Evolutionary conservation across 2,888 invertebrate genomes (phyloP), one percentile per base, ranked within the genome.

Genomic region (Coenonympha arcania): DNA sequence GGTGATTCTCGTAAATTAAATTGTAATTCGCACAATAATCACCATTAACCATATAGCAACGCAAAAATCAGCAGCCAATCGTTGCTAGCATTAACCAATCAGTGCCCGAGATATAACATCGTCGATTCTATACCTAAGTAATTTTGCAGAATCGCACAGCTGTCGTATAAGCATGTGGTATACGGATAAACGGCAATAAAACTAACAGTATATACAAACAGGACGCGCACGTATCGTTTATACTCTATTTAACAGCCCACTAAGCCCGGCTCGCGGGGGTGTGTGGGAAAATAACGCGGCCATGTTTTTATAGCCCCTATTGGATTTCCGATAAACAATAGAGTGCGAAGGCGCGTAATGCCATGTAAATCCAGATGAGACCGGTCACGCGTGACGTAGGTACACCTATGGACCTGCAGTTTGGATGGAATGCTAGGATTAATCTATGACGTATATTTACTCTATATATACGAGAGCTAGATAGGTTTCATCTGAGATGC

Each of bases 301-400:
- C 39, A 39, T 22, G 39, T 37, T 19, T 48, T 33, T 48, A 48
- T 20, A 33, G 31, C 26, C 45, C 44, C 42, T 53, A 46, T 47
- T 47, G 50, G 56, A 30, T 37, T 47, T 48, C 50, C 47, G 37
- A 49, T 50, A 57, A 61, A 67, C 63, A 65, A 60, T 63, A 53
- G 62, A 59, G 61, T 60, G 63, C 56, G 57, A 58, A 54, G 49
- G 56, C 57, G 44, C 50, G 57, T 65, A 63, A 68, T 63, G 57
- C 58, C 50, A 59, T 59, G 60, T 54, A 56, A 64, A 65, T 57
- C 62, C 60, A 11, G 50, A n/a, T n/a, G n/a, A n/a, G n/a, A 41
- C 31, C 30, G 48, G 48, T 46, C 52, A 50, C 59, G 63, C 61
- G 60, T n/a, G n/a, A n/a, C 30, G n/a, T n/a, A 20, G 11, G n/a